Evolutionary conservation across 2,797 vertebrate genomes (phyloP), one percentile per base, ranked within the genome.

Genomic region (Bradypodion ventrale): DNA sequence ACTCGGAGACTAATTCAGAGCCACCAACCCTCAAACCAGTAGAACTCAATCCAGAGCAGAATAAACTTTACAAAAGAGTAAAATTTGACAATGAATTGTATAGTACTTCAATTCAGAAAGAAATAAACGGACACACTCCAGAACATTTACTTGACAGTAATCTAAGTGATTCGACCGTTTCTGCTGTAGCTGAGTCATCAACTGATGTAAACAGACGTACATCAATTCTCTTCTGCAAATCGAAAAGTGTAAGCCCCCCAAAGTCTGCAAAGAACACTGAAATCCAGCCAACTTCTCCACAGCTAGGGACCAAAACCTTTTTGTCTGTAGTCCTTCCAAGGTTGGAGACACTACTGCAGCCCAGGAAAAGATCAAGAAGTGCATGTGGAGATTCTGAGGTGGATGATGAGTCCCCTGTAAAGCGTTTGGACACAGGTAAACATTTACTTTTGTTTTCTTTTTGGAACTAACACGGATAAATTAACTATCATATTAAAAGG

Each of bases 321-420:
- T 96, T 99, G 96, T 99, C 98, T 75, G 98, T 99, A 96, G 98
- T 99, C 94, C 98, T 99, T 94, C 98, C 98, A 89, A 96, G 97
- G 91, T 97, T 99, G 96, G 98, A 99, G 97, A 99, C 97, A 87
- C 96, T 99, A 72, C 97, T 99, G 90, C 98, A 99, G 95, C 96
- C 97, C 96, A 97, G 98, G 94, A 99, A 99, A 97, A 98, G 98
- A 96, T 98, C 97, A 92, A 97, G 96, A 90, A 97, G 97, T 85
- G 94, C 96, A 72, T 96, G 97, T 94, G 95, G 95, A 87, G 97
- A 96, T 91, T 97, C 95, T 82, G 96, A 97, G 92, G 95, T 94
- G 78, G 97, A 98, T 90, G 97, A 97, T 85, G 96, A 97, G 95
- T 96, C 97, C 87, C 97, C 97, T 16, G 95, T 97, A 91, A 99